phyloP scores from a whole-genome alignment of 2,797 vertebrate genomes.

The Tadarida brasiliensis region DNA sequence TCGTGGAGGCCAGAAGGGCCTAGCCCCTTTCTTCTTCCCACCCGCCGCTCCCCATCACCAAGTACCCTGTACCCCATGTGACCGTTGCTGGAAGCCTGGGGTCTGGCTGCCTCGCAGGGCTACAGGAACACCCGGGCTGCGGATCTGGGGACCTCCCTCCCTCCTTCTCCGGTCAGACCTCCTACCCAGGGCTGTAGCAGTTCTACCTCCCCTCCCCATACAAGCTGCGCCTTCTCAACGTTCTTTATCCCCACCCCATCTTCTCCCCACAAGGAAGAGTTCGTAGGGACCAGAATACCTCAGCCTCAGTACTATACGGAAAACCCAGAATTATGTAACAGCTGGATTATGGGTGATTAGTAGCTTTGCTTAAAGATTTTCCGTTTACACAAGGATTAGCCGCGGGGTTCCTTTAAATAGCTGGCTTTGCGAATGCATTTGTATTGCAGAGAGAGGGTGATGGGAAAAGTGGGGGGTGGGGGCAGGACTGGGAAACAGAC shows the following conservation, averaged over 20 bases:
- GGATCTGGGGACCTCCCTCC: too few species aligned
- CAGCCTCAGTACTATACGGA: neutral
- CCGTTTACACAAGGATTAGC: slow-evolving; percentile 69
- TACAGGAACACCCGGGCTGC: too few species aligned
- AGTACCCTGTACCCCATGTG: fast-evolving
- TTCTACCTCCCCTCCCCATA: fast-evolving
- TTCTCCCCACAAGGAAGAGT: neutral
- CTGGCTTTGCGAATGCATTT: slow-evolving; percentile 44
- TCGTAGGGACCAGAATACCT: slow-evolving; percentile 25
- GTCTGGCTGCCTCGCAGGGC: neutral
- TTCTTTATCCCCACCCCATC: neutral
- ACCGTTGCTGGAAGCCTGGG: neutral
- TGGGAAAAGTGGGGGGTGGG: neutral
- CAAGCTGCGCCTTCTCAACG: neutral
- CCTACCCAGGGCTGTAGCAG: fast-evolving
- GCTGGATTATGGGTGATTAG: slow-evolving; percentile 73
- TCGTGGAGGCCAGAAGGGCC: neutral
- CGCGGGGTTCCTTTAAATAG: slow-evolving; percentile 74
- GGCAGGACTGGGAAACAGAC: neutral
- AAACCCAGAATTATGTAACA: slow-evolving; percentile 67
- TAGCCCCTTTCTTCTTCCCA: neutral
- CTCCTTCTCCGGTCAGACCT: neutral
- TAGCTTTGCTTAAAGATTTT: slow-evolving; percentile 80
- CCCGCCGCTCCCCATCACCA: neutral
- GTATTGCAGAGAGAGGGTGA: neutral